A percentile compares a stretch with the other conserved stretches of the same genome.
phyloP scores from a whole-genome alignment of 2,888 invertebrate species.

The Drosophila falleni region DNA sequence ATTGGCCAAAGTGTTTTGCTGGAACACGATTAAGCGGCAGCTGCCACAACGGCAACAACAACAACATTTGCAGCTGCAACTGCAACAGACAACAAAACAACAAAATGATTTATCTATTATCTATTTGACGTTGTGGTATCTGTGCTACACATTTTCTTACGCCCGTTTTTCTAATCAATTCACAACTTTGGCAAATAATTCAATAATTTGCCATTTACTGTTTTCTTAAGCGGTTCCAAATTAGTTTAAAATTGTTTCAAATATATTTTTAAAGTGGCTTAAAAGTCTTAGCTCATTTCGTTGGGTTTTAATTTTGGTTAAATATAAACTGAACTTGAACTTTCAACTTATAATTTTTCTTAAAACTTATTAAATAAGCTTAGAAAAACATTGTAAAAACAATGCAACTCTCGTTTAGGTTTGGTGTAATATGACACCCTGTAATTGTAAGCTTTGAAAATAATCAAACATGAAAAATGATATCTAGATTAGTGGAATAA shows the following conservation, averaged over 20 bases:
- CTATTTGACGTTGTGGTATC: background rate
- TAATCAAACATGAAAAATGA: too few species aligned
- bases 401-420: too few species aligned
- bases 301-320: background rate
- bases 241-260: background rate
- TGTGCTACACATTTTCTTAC: conserved; percentile 6
- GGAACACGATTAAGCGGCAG: conserved; percentile 31
- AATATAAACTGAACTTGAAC: background rate
- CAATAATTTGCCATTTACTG: conserved; percentile 15
- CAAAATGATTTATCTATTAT: background rate
- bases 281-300: background rate
- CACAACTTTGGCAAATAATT: conserved; percentile 16
- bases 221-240: conserved; percentile 1
- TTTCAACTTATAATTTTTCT: background rate
- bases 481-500: too few species aligned
- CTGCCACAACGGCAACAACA: conserved; percentile 14
- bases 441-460: too few species aligned
- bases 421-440: too few species aligned
- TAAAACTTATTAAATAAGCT: too few species aligned
- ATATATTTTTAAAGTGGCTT: background rate
- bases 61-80: background rate
- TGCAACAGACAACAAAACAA: background rate
- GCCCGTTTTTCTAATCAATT: conserved; percentile 17
- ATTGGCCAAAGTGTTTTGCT: conserved; percentile 33
- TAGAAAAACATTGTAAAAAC: too few species aligned